These are phyloP conservation scores for Hyles vespertilio DNA, from an alignment of 1,140 invertebrate species.

Conservation along the genomic window DNA sequence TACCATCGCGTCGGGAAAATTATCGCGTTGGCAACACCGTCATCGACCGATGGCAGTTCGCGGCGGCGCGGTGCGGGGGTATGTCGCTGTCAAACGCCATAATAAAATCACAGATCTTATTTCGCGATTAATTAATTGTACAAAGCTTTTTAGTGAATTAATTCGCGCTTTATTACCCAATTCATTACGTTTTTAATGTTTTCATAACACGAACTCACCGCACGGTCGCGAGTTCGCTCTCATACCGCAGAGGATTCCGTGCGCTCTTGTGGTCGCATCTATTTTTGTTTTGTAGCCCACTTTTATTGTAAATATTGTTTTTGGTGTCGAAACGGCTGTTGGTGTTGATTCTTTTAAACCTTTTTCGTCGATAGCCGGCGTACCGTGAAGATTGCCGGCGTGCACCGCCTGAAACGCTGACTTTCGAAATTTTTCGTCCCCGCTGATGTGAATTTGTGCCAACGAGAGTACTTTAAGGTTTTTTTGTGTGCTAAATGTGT, in stretches of 20 bases:
- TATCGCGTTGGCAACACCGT: conserved; percentile 40
- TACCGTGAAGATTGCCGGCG: conserved; percentile 40
- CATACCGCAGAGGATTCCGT: conserved; percentile 13
- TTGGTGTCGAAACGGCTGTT: conserved; percentile 55
- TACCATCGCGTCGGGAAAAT: not conserved
- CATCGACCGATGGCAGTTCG: conserved; percentile 49
- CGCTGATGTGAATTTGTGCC: conserved; percentile 23
- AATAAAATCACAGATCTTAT: conserved; percentile 43
- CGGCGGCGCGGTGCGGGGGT: conserved; percentile 34
- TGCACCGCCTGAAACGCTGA: conserved; percentile 13
- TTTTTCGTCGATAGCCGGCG: conserved; percentile 24
- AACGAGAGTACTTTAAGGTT: conserved; percentile 23
- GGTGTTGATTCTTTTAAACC: conserved; percentile 37
- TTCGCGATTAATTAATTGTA: conserved; percentile 50
- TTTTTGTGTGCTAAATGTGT: conserved; percentile 26
- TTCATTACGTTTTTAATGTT: conserved; percentile 30
- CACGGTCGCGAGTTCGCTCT: conserved; percentile 8
- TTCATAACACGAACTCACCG: conserved; percentile 21
- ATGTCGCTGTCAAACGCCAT: conserved; percentile 64
- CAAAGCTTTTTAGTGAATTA: conserved; percentile 56
- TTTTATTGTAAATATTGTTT: conserved; percentile 63
- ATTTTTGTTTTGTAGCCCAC: conserved; percentile 68
- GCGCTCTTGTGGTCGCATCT: conserved; percentile 25
- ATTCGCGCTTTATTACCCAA: conserved; percentile 39
- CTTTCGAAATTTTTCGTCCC: conserved; percentile 29